Evolutionary conservation across 2,888 invertebrate genomes (phyloP), one percentile per base, ranked within the genome.

Genomic region (Cordilura impudica): DNA sequence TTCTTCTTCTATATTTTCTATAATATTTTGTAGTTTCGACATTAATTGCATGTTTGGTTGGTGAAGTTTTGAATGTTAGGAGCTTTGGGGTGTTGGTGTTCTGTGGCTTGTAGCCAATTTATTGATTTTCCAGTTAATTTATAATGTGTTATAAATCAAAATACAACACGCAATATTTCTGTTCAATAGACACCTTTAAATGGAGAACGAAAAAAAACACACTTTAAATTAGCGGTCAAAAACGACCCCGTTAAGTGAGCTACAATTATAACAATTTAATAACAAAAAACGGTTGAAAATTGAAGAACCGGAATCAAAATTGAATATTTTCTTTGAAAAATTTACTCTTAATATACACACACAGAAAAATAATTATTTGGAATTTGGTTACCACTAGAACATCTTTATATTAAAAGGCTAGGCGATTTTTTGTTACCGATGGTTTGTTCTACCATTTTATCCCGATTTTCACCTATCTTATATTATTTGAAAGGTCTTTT

Each of bases 1-100:
- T n/a, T n/a, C n/a, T n/a, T n/a, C n/a, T 12, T 39, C 10, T n/a
- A 39, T 31, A 31, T 39, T 39, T 39, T 39, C n/a, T 39, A 39
- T 39, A 39, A 39, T 39, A n/a, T 39, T 39, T 39, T 12, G 35
- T 39, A 39, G 35, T 74, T 74, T 67, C 60, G 43, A 74, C 45
- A 60, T 58, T 56, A 35, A 70, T 70, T 69, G 75, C 69, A 76
- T 65, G 63, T 65, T 75, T 29, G 49, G 29, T 35, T 56, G 35
- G 26, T n/a, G 12, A n/a, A 39, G n/a, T 39, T 39, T 39, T 2
- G 2, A 39, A n/a, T 39, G 2, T 39, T 39, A n/a, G n/a, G 4
- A 39, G 35, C n/a, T 39, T 12, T 39, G 10, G 12, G 35, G 35
- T 39, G n/a, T 39, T 39, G n/a, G 35, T 39, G 35, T 39, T 31